Evolutionary conservation across 2,113 vertebrate species (phyloP), one percentile per base, ranked within the genome.

Genomic region (Pelobates fuscus): DNA sequence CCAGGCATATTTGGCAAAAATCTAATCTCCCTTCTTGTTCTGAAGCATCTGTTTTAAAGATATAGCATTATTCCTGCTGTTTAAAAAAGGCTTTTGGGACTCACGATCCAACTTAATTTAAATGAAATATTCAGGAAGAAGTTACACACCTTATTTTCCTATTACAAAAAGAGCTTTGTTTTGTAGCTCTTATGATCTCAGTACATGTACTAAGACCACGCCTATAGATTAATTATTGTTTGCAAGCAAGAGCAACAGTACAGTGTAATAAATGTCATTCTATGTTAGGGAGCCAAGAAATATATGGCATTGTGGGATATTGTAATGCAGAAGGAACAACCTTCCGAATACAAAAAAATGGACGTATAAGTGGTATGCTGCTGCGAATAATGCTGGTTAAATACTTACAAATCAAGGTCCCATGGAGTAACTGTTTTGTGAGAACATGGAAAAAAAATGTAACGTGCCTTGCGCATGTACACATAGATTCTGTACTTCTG

Each of bases 151-250:
- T 71, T 49, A 43, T 66, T 23, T 64, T 64, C 62, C 62, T 23
- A 64, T 64, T 64, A 41, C 62, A 64, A 3, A 64, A 5, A 23
- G 62, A 7, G 25, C 44, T 46, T 46, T 71, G 37, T 62, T 61
- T 71, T 49, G 58, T 61, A 61, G 69, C 25, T 71, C 57, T 71
- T 60, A 71, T 71, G 58, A 61, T 71, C 41, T 61, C 26, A 21
- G n/a, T 52, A 18, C 59, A 54, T 64, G 60, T n/a, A 32, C 12
- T 37, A 17, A 12, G 27, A 37, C 70, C 44, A 23, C 57, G 44
- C 59, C 59, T 64, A 58, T 63, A 49, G 14, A 72, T 63, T 63
- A 46, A 54, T 49, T 21, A 63, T 63, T 72, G 60, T 72, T 63
- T 32, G 15, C 20, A 52, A 62, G 59, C n/a, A 43, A 52, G 59